Evolutionary conservation across 2,888 invertebrate genomes (phyloP), one percentile per base, ranked within the genome.

Genomic region (Lepidonotus clava): DNA sequence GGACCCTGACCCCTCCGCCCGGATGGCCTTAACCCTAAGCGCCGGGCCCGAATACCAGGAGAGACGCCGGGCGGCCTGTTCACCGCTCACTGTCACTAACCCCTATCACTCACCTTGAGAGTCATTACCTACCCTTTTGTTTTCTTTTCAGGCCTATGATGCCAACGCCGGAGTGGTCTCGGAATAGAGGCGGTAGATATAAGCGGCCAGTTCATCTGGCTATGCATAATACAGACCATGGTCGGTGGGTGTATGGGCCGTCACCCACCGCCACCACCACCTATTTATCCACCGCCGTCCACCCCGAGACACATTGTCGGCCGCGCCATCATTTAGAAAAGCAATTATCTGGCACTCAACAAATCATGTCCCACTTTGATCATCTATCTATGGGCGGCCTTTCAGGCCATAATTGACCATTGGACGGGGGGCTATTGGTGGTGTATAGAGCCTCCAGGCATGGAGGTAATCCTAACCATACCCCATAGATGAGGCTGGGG

Each of bases 291-390:
- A 18, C 36, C 71, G 61, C 18, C 8, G 46, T 6, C 8, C 46
- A 6, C 46, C 46, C 8, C 46, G 46, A 46, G 8, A 6, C n/a
- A 28, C 1, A 34, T 28, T 41, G 46, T 28, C 41, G 46, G 41
- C 32, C 1, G 51, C 76, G 51, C 41, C 46, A 24, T 80, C 28
- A 46, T 80, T 80, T 80, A 28, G 80, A 80, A 80, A 80, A 80
- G 80, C 80, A 80, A 80, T 80, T 80, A 51, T 80, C 80, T 41
- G 51, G 14, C 80, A 80, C 80, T 80, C 80, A 51, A 80, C 80
- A 80, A 80, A 80, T 80, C 80, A 80, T 51, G 24, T 80, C 46
- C 41, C 80, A 80, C 80, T 80, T 80, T 80, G 80, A 80, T 41
- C 80, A 41, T 6, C 41, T 40, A 40, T 80, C 6, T 80, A 80